These are phyloP conservation scores for Parasteatoda lunata DNA, from an alignment of 2,888 invertebrate species.

Conservation along the genomic window DNA sequence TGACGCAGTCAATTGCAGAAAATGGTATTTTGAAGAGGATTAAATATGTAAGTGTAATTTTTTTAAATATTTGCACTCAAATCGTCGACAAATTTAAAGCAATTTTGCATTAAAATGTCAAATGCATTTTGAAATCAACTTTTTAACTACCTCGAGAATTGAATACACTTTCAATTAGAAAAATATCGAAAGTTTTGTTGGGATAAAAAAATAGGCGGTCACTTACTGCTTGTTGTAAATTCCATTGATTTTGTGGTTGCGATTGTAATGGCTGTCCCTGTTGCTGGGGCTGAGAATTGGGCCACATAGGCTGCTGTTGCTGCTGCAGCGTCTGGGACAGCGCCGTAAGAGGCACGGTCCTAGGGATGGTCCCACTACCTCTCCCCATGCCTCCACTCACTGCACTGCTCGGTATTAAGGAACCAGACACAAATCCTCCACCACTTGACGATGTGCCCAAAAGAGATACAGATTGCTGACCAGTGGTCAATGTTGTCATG, in stretches of 20 bases:
- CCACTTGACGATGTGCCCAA: constrained; percentile 18
- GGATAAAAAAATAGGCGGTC: neutral
- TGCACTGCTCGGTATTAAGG: constrained; percentile 46
- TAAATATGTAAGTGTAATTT: too few relatives aligned
- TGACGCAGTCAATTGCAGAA: too few relatives aligned
- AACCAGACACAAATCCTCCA: constrained; percentile 39
- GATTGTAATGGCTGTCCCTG: constrained; percentile 22
- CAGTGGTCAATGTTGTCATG: constrained; percentile 24
- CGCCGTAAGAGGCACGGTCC: constrained; percentile 66
- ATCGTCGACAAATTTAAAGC: too few relatives aligned
- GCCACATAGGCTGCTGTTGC: constrained; percentile 31
- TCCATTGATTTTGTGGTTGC: constrained; percentile 32
- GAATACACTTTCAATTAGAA: too few relatives aligned
- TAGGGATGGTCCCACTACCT: constrained; percentile 56
- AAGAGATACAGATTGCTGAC: constrained; percentile 49
- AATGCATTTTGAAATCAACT: too few relatives aligned
- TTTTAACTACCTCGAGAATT: too few relatives aligned
- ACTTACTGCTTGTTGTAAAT: constrained; percentile 30
- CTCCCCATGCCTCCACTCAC: constrained; percentile 15
- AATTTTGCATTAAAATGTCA: too few relatives aligned
- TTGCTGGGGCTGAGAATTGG: constrained; percentile 18
- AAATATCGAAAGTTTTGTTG: neutral
- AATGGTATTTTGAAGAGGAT: too few relatives aligned
- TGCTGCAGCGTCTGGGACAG: constrained; percentile 58
- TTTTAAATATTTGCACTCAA: too few relatives aligned